phyloP scores from a whole-genome alignment of 2,888 invertebrate species.

The Apamea anceps region DNA sequence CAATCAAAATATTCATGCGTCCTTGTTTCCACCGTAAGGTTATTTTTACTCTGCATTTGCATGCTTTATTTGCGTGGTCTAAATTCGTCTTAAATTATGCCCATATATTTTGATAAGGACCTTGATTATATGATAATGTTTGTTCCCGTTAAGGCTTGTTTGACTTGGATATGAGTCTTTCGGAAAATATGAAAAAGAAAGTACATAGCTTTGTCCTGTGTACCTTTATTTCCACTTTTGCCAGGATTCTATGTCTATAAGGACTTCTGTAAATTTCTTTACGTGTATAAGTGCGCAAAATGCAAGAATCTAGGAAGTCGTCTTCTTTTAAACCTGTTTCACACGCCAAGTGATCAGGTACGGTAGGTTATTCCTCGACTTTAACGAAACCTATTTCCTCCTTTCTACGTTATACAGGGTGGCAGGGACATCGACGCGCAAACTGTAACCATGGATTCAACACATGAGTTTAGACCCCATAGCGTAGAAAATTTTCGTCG shows the following conservation, averaged over 20 bases:
- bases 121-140: conserved; percentile 54
- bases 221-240: background rate
- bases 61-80: conserved; percentile 52
- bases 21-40: conserved; percentile 38
- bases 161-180: background rate
- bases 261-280: background rate
- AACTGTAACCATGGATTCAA: too few relatives aligned
- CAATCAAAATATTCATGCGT: conserved; percentile 59
- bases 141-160: conserved; percentile 34
- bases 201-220: background rate
- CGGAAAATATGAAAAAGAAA: conserved; percentile 13
- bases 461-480: too few relatives aligned
- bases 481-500: too few relatives aligned
- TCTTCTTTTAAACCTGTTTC: background rate
- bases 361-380: background rate
- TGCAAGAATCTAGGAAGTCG: background rate
- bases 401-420: background rate
- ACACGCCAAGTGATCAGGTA: background rate
- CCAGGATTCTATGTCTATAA: background rate
- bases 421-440: too few relatives aligned
- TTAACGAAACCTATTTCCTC: background rate
- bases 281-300: background rate
- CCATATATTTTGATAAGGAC: conserved; percentile 52
- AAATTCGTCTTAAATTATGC: conserved; percentile 55
- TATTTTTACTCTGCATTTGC: conserved; percentile 52